Conservation (phyloP, 2,888 invertebrate genomes). For the Diaperis boleti region DNA sequence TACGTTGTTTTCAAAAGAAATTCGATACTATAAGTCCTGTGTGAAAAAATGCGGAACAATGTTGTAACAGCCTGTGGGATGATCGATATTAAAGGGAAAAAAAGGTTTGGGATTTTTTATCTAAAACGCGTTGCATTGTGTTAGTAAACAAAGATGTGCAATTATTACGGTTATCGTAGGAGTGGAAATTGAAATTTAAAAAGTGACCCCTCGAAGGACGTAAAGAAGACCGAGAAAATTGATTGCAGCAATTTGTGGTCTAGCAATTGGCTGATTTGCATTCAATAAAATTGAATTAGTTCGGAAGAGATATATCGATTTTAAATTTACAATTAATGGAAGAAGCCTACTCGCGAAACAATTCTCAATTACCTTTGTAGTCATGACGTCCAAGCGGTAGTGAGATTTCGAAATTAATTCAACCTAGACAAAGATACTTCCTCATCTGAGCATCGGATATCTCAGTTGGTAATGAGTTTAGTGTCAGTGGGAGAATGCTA, state of each 20-base stretch:
- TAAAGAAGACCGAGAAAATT: constrained; percentile 12
- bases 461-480: constrained; percentile 42
- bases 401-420: constrained; percentile 43
- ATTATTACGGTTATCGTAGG: neutral
- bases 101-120: neutral
- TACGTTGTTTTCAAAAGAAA: neutral
- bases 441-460: constrained; percentile 38
- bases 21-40: too few relatives aligned
- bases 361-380: constrained; percentile 35
- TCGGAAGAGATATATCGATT: constrained; percentile 8
- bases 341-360: constrained; percentile 19
- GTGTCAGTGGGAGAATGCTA: constrained; percentile 32
- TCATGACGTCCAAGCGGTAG: constrained; percentile 26
- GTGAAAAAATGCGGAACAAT: neutral
- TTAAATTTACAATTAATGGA: constrained; percentile 19
- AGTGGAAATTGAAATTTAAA: constrained; percentile 12
- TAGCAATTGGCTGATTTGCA: constrained; percentile 33
- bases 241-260: constrained; percentile 30
- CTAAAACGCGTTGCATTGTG: too few relatives aligned
- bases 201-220: constrained; percentile 4
- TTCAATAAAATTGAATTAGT: constrained; percentile 27
- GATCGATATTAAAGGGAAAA: too few relatives aligned
- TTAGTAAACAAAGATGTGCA: neutral
- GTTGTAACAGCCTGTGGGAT: neutral
- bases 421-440: constrained; percentile 35